These are phyloP conservation scores for Hylyphantes graminicola DNA, from an alignment of 1,140 invertebrate genomes.

Conservation along the genomic window DNA sequence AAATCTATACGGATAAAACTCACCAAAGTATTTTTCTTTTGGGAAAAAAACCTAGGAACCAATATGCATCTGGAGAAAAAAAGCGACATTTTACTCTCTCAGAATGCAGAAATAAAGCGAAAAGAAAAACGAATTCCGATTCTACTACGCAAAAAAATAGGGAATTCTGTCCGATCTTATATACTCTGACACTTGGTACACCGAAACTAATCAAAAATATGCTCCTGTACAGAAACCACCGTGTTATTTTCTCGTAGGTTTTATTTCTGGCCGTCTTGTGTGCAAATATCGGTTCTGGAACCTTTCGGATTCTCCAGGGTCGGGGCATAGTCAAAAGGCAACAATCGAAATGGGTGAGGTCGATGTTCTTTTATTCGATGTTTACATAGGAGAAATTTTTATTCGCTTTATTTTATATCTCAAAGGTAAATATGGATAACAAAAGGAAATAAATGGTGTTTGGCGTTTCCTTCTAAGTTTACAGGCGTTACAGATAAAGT, in stretches of 20 bases:
- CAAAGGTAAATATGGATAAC: background rate
- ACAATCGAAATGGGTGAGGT: slow-evolving; percentile 3
- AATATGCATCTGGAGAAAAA: background rate
- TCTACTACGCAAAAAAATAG: background rate
- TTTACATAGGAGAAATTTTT: slow-evolving; percentile 13
- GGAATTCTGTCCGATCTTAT: background rate
- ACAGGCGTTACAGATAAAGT: too few relatives aligned
- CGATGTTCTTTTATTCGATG: slow-evolving; percentile 1
- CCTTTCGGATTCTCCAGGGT: slow-evolving; percentile 7
- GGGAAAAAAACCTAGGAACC: slow-evolving; percentile 22
- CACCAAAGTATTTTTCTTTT: background rate
- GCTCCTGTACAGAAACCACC: background rate
- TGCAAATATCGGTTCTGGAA: slow-evolving; percentile 19
- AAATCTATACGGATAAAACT: too few relatives aligned
- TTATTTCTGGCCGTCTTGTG: slow-evolving; percentile 4
- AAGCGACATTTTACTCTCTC: slow-evolving; percentile 2
- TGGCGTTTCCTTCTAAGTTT: too few relatives aligned
- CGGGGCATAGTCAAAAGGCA: background rate
- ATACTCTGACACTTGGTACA: slow-evolving; percentile 24
- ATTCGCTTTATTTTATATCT: slow-evolving; percentile 31
- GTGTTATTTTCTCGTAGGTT: background rate
- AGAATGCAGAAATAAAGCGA: background rate
- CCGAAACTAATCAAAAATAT: background rate
- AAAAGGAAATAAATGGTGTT: too few relatives aligned
- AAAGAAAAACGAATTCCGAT: slow-evolving; percentile 6